Conservation (phyloP, 2,888 invertebrate species). For the Hofmannophila pseudospretella region DNA sequence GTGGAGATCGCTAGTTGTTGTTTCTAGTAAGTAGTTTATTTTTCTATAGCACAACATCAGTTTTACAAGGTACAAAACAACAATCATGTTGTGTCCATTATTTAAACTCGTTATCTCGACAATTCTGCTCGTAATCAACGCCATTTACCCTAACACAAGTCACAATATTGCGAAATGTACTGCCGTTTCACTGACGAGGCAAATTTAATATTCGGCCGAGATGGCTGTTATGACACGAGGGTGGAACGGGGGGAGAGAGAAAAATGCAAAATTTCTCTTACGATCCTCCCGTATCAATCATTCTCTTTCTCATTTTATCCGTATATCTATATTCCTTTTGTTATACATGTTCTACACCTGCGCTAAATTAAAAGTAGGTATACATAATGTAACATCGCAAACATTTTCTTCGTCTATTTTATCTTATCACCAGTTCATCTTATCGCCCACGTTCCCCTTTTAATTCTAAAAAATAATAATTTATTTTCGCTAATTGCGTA, state of each 20-base stretch:
- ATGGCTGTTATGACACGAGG: conserved; percentile 42
- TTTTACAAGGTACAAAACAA: too few species aligned
- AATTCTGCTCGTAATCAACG: conserved; percentile 10
- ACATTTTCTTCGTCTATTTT: too few species aligned
- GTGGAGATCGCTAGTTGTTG: too few species aligned
- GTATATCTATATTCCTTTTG: conserved; percentile 25
- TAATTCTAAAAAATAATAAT: conserved; percentile 46
- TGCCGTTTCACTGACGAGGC: conserved; percentile 50
- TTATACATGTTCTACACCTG: conserved; percentile 33
- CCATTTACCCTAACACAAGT: conserved; percentile 39
- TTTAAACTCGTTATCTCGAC: conserved; percentile 7
- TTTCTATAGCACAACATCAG: too few species aligned
- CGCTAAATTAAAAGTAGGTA: conserved; percentile 14
- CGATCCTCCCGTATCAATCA: conserved; percentile 48
- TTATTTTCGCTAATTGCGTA: conserved; percentile 60
- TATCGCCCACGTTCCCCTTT: conserved; percentile 23
- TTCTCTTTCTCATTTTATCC: conserved; percentile 44
- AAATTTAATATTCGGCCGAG: conserved; percentile 66
- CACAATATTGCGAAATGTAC: conserved; percentile 55
- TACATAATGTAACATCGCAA: conserved; percentile 1
- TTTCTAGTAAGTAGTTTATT: too few species aligned
- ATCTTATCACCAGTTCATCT: too few species aligned
- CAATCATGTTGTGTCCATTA: too few species aligned
- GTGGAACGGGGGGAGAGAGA: conserved; percentile 18
- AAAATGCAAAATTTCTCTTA: conserved; percentile 44